A percentile compares a stretch with the other conserved stretches of the same genome.
phyloP scores from a whole-genome alignment of 2,797 vertebrate species.

The Sarcoramphus papa region DNA sequence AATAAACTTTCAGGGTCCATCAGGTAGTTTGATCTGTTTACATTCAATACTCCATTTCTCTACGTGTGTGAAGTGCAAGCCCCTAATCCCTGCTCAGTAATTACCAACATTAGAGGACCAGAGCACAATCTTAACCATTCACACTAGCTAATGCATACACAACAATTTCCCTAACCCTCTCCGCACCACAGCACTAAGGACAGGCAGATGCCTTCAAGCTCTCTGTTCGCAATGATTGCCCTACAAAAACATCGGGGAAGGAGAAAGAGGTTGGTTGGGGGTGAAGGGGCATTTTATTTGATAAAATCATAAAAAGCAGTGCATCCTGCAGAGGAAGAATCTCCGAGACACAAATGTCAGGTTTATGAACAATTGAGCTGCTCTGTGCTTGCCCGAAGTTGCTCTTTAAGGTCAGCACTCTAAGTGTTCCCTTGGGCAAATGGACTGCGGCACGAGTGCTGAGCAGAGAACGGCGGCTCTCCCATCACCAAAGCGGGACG shows the following conservation, averaged over 20 bases:
- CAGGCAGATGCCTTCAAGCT: background rate
- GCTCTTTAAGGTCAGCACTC: slow-evolving; percentile 72
- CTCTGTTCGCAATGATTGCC: background rate
- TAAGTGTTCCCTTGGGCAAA: slow-evolving; percentile 53
- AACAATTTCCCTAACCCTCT: background rate
- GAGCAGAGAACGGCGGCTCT: rapidly evolving
- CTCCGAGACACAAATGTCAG: slow-evolving; percentile 72
- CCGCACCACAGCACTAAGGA: background rate
- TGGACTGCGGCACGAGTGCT: background rate
- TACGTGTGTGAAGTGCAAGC: rapidly evolving
- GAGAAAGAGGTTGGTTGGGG: background rate
- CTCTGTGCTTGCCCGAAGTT: slow-evolving; percentile 65
- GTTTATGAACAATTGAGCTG: slow-evolving; percentile 75
- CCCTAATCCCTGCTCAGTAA: slow-evolving; percentile 30
- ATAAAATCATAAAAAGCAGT: slow-evolving; percentile 68
- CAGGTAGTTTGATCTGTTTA: slow-evolving; percentile 35
- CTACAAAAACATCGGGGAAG: background rate
- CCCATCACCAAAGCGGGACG: background rate
- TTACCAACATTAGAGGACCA: slow-evolving; percentile 24
- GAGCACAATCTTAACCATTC: background rate
- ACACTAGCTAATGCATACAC: background rate
- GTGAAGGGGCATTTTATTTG: slow-evolving; percentile 58
- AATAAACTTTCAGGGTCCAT: background rate
- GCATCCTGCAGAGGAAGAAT: slow-evolving; percentile 51
- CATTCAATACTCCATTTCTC: slow-evolving; percentile 1